Percentiles rank a stretch among this genome's conserved stretches.
phyloP scores from a whole-genome alignment of 2,888 invertebrate genomes.

The Graphium colonna region DNA sequence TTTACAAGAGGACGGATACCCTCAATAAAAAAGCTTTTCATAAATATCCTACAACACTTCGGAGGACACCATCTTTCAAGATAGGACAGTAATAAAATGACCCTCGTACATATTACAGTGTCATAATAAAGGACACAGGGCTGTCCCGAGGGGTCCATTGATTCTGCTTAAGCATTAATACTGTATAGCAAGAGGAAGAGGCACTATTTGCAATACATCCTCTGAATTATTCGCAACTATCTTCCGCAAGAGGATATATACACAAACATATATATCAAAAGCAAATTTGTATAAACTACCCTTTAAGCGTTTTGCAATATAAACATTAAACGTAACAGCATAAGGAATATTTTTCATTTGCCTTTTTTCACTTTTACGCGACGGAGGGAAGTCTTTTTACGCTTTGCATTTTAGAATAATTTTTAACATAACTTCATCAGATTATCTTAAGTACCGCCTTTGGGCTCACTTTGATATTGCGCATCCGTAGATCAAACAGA shows the following conservation, averaged over 20 bases:
- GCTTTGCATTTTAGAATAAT: conserved; percentile 19
- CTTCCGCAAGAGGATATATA: conserved; percentile 4
- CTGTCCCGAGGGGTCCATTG: conserved; percentile 64
- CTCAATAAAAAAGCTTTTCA: conserved; percentile 51
- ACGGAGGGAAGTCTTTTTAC: conserved; percentile 10
- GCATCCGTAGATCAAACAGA: conserved; percentile 60
- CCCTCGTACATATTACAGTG: conserved; percentile 67
- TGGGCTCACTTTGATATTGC: conserved; percentile 59
- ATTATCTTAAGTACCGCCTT: conserved; percentile 52
- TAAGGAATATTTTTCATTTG: conserved; percentile 6
- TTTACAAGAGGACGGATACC: conserved; percentile 47
- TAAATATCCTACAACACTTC: conserved; percentile 56
- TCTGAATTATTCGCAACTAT: conserved; percentile 19
- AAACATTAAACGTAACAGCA: conserved; percentile 9
- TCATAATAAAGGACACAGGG: conserved; percentile 56
- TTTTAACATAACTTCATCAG: conserved; percentile 52
- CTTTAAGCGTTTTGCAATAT: not conserved
- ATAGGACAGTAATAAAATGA: conserved; percentile 66
- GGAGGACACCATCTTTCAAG: conserved; percentile 54
- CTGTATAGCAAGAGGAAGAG: conserved; percentile 41
- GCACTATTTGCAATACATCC: conserved; percentile 11
- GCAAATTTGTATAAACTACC: conserved; percentile 2
- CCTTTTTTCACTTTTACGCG: conserved; percentile 2
- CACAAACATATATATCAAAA: not conserved
- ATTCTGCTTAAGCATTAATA: conserved; percentile 68